phyloP scores from a whole-genome alignment of 2,797 vertebrate genomes.

The Podargus strigoides region DNA sequence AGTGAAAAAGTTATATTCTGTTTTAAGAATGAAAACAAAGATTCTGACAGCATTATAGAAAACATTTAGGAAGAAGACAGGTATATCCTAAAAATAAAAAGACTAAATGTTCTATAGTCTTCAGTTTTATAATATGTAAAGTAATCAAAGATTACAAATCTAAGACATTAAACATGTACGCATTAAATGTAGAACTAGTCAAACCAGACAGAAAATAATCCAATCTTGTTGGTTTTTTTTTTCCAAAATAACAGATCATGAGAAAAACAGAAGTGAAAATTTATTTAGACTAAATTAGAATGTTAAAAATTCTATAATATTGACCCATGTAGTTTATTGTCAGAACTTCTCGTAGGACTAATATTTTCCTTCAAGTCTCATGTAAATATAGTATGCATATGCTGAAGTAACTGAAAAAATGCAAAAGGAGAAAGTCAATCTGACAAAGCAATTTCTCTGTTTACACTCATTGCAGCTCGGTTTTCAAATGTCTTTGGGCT shows the following conservation, averaged over 20 bases:
- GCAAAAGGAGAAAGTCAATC: background rate
- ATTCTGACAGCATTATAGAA: background rate
- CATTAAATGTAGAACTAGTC: background rate
- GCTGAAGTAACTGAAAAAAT: background rate
- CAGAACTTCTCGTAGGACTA: background rate
- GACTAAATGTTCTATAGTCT: background rate
- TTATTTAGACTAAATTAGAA: background rate
- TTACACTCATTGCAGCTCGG: background rate
- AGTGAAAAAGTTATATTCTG: background rate
- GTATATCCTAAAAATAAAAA: background rate
- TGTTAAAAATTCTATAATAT: background rate
- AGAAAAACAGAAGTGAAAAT: background rate
- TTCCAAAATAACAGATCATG: background rate
- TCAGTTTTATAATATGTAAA: background rate
- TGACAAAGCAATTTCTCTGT: background rate
- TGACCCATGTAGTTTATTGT: background rate
- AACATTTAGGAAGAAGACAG: background rate
- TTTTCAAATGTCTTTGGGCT: background rate
- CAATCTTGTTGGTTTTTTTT: background rate
- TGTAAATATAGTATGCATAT: background rate
- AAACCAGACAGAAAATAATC: background rate
- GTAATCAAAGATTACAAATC: background rate
- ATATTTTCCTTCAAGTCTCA: background rate
- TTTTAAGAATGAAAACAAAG: background rate
- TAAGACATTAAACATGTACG: background rate